phyloP scores from a whole-genome alignment of 2,888 invertebrate genomes.

The Nomada goodeniana region DNA sequence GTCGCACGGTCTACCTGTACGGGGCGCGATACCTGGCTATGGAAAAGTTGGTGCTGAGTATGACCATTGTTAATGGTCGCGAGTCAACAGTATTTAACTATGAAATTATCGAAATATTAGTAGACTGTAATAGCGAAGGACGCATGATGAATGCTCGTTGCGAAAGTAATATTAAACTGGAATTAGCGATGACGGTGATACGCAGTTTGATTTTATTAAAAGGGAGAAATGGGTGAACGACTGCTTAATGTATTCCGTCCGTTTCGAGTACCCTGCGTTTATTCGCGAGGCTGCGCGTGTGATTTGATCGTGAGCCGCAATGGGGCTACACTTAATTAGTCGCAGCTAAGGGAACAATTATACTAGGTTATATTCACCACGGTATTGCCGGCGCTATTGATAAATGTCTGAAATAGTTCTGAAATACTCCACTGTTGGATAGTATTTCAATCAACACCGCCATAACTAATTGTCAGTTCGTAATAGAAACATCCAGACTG shows the following conservation, averaged over 20 bases:
- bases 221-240: not conserved
- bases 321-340: slow-evolving; percentile 22
- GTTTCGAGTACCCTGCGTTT: not conserved
- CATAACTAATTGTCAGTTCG: not conserved
- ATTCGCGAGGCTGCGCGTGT: not conserved
- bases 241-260: slow-evolving; percentile 2
- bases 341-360: slow-evolving; percentile 23
- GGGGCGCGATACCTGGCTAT: too few relatives aligned
- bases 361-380: not conserved
- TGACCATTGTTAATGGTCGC: too few relatives aligned
- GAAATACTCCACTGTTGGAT: slow-evolving; percentile 1
- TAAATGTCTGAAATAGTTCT: slow-evolving; percentile 26
- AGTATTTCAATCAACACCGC: slow-evolving; percentile 5
- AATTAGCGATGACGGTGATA: too few relatives aligned
- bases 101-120: too few relatives aligned
- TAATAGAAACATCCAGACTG: not conserved
- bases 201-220: not conserved
- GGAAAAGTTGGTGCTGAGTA: too few relatives aligned
- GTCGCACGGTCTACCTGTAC: too few relatives aligned
- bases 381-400: not conserved
- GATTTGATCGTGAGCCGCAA: slow-evolving; percentile 12
- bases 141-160: too few relatives aligned
- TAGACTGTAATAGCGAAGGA: too few relatives aligned
- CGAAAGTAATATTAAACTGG: too few relatives aligned
- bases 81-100: too few relatives aligned